These are phyloP conservation scores for Branchellion lobata DNA, from an alignment of 2,888 invertebrate species.

Conservation along the genomic window DNA sequence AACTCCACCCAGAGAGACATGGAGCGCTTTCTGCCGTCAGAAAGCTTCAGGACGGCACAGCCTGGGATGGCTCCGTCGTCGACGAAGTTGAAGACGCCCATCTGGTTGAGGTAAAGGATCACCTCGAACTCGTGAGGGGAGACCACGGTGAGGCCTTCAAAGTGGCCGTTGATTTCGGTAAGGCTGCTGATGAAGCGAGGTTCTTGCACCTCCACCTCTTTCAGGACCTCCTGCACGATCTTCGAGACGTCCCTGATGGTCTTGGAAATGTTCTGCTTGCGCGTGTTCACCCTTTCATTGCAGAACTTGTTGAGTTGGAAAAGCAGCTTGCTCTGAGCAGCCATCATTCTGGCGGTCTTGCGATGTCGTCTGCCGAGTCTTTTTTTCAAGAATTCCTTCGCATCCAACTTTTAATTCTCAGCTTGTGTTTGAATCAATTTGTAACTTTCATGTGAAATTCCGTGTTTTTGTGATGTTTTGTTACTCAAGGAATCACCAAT, in stretches of 20 bases:
- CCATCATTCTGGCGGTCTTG: conserved; percentile 67
- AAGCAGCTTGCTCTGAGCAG: conserved; percentile 88
- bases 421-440: no score
- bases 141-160: conserved; percentile 87
- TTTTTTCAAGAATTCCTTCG: background rate
- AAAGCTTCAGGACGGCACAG: conserved; percentile 89
- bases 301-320: conserved; percentile 93
- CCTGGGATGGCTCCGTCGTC: conserved; percentile 79
- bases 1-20: conserved; percentile 98
- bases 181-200: conserved; percentile 88
- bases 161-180: conserved; percentile 68
- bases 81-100: conserved; percentile 95
- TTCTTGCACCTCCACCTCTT: conserved; percentile 91
- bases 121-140: conserved; percentile 92
- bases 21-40: conserved; percentile 89
- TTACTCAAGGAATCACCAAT: no score
- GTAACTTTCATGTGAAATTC: no score
- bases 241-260: conserved; percentile 77
- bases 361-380: background rate
- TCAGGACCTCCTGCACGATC: conserved; percentile 82
- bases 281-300: conserved; percentile 81
- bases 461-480: no score
- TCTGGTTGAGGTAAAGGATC: conserved; percentile 89
- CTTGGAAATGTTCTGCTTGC: conserved; percentile 82
- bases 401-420: no score